These are phyloP conservation scores for Bubo scandiacus DNA, from an alignment of 2,113 vertebrate species.

Conservation along the genomic window DNA sequence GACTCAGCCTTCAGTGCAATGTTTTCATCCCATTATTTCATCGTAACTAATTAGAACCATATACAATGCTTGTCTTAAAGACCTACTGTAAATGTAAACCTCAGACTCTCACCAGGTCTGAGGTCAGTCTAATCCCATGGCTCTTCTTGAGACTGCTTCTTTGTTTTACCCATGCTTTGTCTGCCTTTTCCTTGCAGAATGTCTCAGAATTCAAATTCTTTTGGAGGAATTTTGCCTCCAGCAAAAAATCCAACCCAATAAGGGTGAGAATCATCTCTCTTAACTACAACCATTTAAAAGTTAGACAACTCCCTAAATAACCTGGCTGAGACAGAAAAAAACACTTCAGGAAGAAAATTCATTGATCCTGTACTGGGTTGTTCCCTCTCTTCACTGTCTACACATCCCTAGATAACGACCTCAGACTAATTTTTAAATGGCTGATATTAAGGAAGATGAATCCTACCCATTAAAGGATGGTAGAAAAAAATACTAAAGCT, in stretches of 20 bases:
- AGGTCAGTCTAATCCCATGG: not conserved
- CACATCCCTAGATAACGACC: not conserved
- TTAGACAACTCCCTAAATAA: not conserved
- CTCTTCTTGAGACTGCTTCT: not conserved
- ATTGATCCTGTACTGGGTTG: not conserved
- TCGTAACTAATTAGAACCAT: not conserved
- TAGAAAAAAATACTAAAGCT: not conserved
- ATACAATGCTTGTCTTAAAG: not conserved
- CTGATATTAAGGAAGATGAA: not conserved
- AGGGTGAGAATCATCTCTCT: not conserved
- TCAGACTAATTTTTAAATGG: not conserved
- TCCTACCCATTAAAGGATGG: not conserved
- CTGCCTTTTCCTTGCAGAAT: not conserved
- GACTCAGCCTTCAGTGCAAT: not conserved
- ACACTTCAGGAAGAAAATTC: not conserved
- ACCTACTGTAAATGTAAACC: not conserved
- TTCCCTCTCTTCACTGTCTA: not conserved
- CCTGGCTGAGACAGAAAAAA: not conserved
- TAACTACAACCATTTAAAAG: not conserved
- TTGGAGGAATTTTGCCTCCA: not conserved
- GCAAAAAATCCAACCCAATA: not conserved
- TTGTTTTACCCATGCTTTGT: not conserved
- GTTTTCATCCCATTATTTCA: not conserved
- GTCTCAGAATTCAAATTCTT: not conserved
- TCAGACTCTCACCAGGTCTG: not conserved